phyloP scores from a whole-genome alignment of 1,140 invertebrate species.

The Chironomus striatipennis region DNA sequence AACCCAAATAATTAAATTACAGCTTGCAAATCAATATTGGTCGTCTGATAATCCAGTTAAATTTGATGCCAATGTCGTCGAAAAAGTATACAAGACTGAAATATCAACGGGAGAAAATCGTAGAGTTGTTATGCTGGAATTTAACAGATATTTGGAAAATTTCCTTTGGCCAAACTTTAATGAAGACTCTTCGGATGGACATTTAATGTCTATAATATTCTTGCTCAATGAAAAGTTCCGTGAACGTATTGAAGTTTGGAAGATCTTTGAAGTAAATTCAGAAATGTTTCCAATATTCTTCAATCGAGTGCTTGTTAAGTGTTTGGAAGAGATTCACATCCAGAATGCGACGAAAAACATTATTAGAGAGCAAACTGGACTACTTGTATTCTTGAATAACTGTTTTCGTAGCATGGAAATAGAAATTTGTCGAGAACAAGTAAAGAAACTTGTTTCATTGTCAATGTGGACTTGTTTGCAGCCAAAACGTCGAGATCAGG shows the following conservation, averaged over 20 bases:
- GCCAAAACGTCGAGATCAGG: constrained; percentile 67
- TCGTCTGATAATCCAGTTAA: constrained; percentile 58
- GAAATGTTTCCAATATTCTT: constrained; percentile 84
- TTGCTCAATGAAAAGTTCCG: constrained; percentile 99
- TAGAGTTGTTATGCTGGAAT: constrained; percentile 91
- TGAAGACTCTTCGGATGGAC: constrained; percentile 58
- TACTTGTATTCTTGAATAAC: constrained; percentile 90
- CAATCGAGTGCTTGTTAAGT: constrained; percentile 65
- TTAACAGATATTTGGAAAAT: constrained; percentile 95
- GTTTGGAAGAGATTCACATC: constrained; percentile 49
- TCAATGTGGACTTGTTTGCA: constrained; percentile 91
- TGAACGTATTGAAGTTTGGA: constrained; percentile 94
- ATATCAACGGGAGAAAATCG: constrained; percentile 55
- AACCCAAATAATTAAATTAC: constrained; percentile 30
- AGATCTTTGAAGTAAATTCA: constrained; percentile 73
- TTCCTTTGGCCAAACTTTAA: constrained; percentile 96
- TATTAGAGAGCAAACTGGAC: constrained; percentile 73
- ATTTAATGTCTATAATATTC: constrained; percentile 90
- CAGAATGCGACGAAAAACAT: constrained; percentile 38
- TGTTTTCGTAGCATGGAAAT: constrained; percentile 97
- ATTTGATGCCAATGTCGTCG: constrained; percentile 65
- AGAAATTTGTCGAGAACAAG: constrained; percentile 82
- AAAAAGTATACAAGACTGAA: constrained; percentile 73
- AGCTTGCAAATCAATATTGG: constrained; percentile 86
- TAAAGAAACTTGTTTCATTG: constrained; percentile 84